A percentile compares a stretch with the other conserved stretches of the same genome.
Evolutionary conservation across 2,888 invertebrate species (phyloP).

Genomic region (Cephus rjabovi): DNA sequence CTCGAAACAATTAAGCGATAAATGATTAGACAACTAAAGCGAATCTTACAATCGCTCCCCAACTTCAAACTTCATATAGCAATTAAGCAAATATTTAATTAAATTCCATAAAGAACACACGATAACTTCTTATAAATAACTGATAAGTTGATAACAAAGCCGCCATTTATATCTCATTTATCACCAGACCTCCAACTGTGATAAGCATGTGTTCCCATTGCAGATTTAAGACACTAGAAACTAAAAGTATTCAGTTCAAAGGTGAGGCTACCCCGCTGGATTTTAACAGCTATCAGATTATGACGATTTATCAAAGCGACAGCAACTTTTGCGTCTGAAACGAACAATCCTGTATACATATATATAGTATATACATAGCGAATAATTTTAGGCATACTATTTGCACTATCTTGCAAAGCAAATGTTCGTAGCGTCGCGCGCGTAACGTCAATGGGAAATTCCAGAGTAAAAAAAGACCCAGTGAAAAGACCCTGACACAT

Average conservation of each 20-base stretch:
- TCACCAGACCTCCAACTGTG: neutral
- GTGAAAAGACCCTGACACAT: neutral
- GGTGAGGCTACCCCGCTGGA: neutral
- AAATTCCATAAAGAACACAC: neutral
- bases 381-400: conserved; percentile 42
- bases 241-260: neutral
- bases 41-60: neutral
- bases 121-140: neutral
- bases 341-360: conserved; percentile 1
- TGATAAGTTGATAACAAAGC: conserved; percentile 1
- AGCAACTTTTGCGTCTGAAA: neutral
- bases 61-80: neutral
- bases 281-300: neutral
- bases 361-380: conserved; percentile 27
- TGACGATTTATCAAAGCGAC: neutral
- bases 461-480: neutral
- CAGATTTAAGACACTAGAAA: neutral
- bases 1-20: conserved; percentile 22
- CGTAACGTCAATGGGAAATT: neutral
- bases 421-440: conserved; percentile 18
- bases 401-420: conserved; percentile 56
- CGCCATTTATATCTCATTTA: neutral
- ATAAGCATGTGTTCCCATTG: neutral
- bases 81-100: conserved; percentile 1
- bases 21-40: neutral